phyloP scores from a whole-genome alignment of 2,113 vertebrate genomes.

The Rafetus swinhoei region DNA sequence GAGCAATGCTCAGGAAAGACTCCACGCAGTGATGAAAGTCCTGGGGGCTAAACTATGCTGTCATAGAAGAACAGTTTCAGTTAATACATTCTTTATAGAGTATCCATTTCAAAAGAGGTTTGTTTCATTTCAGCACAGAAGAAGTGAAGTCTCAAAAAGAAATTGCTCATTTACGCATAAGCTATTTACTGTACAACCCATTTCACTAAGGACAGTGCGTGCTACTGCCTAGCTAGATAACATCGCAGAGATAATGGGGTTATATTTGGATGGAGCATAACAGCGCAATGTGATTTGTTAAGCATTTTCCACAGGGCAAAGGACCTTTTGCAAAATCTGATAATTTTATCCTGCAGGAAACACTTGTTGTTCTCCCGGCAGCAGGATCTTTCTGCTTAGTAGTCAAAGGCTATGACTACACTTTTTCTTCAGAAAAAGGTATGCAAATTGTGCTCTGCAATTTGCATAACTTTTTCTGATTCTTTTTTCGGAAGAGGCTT shows the following conservation, averaged over 20 bases:
- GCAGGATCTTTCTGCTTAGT: neutral
- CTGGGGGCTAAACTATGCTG: neutral
- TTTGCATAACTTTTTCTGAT: too few species aligned
- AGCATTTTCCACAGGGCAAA: neutral
- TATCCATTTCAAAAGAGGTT: neutral
- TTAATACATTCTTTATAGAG: neutral
- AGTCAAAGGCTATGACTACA: neutral
- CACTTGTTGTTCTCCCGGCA: neutral
- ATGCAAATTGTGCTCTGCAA: too few species aligned
- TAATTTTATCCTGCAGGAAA: neutral
- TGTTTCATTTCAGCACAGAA: neutral
- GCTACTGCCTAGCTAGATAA: neutral
- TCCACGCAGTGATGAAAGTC: neutral
- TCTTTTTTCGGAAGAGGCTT: too few species aligned
- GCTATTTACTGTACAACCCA: neutral
- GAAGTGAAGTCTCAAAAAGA: neutral
- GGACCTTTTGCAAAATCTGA: neutral
- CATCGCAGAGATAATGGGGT: neutral
- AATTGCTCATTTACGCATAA: constrained; percentile 16
- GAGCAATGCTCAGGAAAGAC: neutral
- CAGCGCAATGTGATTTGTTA: neutral
- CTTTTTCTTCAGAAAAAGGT: too few species aligned
- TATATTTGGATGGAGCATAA: rapidly evolving
- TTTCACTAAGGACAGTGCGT: neutral
- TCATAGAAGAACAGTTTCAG: neutral